Evolutionary conservation across 1,140 invertebrate species (phyloP), one percentile per base, ranked within the genome.

Genomic region (Leptinotarsa lineolata): DNA sequence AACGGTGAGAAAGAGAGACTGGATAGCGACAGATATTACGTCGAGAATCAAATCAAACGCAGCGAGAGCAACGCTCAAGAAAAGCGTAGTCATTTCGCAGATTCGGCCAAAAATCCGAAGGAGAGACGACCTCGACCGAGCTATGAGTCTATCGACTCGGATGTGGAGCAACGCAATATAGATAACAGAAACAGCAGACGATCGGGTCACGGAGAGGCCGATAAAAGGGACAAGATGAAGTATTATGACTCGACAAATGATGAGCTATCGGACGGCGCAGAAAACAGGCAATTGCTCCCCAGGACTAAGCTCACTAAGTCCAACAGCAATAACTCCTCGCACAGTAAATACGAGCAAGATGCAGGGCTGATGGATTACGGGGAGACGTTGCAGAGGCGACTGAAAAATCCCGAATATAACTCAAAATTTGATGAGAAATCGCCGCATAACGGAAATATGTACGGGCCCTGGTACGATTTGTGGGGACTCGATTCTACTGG

Each of bases 391-490:
- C 83, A 87, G 68, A 79, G 83, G 48, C 82, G 87, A 39, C 76
- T 87, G 69, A 85, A 84, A 73, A 85, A 83, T 72, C 84, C 85
- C 0, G 85, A 87, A 58, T 83, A 86, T 48, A 83, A 79, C 6
- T 83, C 84, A 22, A 87, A 87, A 72, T 85, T 89, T 67, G 87
- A 89, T 66, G 87, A 89, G 77, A 84, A 83, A 70, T 88, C 90
- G 46, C 86, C 87, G 39, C 85, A 88, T 80, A 79, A 83, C 80
- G 78, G 85, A 45, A 92, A 92, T 77, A 92, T 92, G 73, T 95
- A 93, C 82, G 93, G 93, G 1, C 93, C 93, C 0, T 96, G 94
- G 94, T 95, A 94, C 80, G 93, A 94, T 84, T 88, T 94, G 54
- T 95, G 93, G 93, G 92, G 91, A 1, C 82, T 87, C n/a, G 88